Evolutionary conservation across 2,113 vertebrate species (phyloP), one percentile per base, ranked within the genome.

Genomic region (Macaca mulatta): DNA sequence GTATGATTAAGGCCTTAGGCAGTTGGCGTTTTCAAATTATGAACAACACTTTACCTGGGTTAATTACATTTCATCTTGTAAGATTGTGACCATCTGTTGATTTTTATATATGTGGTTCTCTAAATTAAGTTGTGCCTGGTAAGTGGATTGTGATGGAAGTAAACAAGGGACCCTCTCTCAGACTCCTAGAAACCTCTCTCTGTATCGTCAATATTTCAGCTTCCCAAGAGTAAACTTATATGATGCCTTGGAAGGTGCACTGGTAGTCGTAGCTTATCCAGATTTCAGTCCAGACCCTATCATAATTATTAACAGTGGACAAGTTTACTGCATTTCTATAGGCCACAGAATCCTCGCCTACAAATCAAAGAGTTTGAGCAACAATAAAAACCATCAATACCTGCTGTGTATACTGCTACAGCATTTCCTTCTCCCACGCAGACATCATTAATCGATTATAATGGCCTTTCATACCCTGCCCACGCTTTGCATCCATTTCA

Each of bases 1-100:
- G 22, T 40, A 74, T 86, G 59, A 79, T 72, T 85, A 61, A 97
- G n/a, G 17, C 64, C 22, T 48, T 52, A 45, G 23, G 18, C 13
- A 20, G 38, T 67, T 95, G 35, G 2, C 74, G 3, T 89, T 94
- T 94, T 77, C 52, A 80, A 92, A 50, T 35, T 43, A 27, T n/a
- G 52, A 82, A 12, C 78, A n/a, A 72, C 35, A 57, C 23, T 82
- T 93, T 25, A 64, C 59, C 7, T 64, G 85, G 23, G 32, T 72
- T 91, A 16, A 20, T 82, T 82, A 32, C 4, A 6, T 61, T 45
- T 81, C 30, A 2, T n/a, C 12, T 14, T 59, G 0, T 81, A 72
- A 79, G 70, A 78, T 27, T 84, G 69, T 77, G n/a, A 81, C 74
- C 27, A 3, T 67, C 14, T 61, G 3, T 12, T 57, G n/a, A 40